Evolutionary conservation across 2,113 vertebrate genomes (phyloP).

Genomic region (Panthera leo): DNA sequence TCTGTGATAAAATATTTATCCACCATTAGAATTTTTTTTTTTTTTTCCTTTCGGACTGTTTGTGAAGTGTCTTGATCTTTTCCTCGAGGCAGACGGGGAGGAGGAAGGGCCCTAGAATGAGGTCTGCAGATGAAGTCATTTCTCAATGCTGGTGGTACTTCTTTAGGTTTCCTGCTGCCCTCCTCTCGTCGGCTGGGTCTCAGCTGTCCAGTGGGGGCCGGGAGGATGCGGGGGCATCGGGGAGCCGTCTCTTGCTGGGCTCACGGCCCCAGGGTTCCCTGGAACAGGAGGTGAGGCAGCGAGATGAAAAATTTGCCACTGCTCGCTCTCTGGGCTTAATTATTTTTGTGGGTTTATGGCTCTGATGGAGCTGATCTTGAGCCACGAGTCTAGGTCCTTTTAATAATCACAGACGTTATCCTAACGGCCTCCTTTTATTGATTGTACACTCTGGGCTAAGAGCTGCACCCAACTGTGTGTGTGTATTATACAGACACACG

Average conservation of each 20-base stretch:
- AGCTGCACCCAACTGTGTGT: not conserved
- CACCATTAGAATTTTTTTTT: constrained; percentile 58
- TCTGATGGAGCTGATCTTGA: not conserved
- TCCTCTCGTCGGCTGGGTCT: not conserved
- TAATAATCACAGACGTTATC: not conserved
- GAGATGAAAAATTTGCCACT: accelerated
- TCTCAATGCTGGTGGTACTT: accelerated
- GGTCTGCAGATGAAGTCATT: constrained; percentile 20
- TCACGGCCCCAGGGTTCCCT: not conserved
- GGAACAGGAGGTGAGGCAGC: accelerated
- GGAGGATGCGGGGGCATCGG: accelerated
- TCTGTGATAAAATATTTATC: constrained; percentile 80
- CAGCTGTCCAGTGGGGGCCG: accelerated
- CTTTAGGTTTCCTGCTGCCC: accelerated
- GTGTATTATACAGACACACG: not conserved
- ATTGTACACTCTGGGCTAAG: not conserved
- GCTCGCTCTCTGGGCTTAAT: not conserved
- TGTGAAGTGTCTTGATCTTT: constrained; percentile 39
- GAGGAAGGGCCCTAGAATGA: not conserved
- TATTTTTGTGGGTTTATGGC: not conserved
- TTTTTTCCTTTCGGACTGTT: not conserved
- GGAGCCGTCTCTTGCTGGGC: not conserved
- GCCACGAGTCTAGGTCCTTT: not conserved
- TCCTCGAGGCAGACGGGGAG: not conserved
- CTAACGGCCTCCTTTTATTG: not conserved